phyloP scores from a whole-genome alignment of 2,888 invertebrate genomes.

The Phyllotreta striolata region DNA sequence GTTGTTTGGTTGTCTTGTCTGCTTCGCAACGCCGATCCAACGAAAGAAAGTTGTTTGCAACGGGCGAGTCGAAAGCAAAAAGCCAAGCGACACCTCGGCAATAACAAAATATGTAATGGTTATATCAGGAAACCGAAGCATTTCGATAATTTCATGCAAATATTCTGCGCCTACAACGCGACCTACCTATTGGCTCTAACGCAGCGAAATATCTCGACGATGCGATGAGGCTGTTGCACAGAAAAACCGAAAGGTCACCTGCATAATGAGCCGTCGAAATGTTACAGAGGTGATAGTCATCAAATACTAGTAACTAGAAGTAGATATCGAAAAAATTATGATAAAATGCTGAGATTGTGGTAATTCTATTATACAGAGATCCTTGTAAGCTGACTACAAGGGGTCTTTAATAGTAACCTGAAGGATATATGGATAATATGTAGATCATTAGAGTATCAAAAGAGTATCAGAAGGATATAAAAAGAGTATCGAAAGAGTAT shows the following conservation, averaged over 20 bases:
- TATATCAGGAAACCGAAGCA: slow-evolving; percentile 12
- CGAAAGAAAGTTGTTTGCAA: slow-evolving; percentile 13
- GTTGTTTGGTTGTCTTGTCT: too few species aligned
- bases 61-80: not conserved
- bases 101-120: not conserved
- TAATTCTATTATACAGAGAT: too few species aligned
- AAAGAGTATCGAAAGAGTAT: too few species aligned
- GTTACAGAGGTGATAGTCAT: not conserved
- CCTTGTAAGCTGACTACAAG: too few species aligned
- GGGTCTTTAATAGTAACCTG: too few species aligned
- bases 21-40: not conserved
- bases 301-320: too few species aligned
- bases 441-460: too few species aligned
- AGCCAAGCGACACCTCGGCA: not conserved
- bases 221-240: slow-evolving; percentile 15
- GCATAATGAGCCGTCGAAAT: slow-evolving; percentile 10
- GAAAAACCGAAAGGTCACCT: slow-evolving; percentile 25
- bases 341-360: too few species aligned
- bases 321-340: too few species aligned
- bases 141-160: slow-evolving; percentile 25
- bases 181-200: slow-evolving; percentile 14
- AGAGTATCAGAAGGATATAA: too few species aligned
- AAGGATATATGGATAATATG: too few species aligned
- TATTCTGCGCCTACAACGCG: slow-evolving; percentile 21
- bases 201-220: slow-evolving; percentile 25